Evolutionary conservation across 2,797 vertebrate species (phyloP).

Genomic region (Rhynchonycteris naso): DNA sequence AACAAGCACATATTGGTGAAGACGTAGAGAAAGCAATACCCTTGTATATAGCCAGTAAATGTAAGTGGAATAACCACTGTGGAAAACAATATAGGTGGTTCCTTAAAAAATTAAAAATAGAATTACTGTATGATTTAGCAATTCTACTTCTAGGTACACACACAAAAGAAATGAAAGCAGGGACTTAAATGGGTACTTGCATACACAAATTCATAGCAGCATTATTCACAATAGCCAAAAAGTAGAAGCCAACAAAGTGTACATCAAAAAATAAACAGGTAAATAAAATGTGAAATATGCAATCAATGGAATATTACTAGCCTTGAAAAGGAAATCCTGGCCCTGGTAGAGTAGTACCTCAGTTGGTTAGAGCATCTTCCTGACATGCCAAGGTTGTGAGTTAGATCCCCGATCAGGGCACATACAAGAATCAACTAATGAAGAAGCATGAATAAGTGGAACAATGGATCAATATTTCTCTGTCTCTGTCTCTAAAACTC

Average conservation of each 20-base stretch:
- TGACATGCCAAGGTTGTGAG: too few species aligned
- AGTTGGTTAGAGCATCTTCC: too few species aligned
- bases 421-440: too few species aligned
- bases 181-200: neutral
- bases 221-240: neutral
- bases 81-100: neutral
- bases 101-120: neutral
- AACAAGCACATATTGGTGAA: slow-evolving; percentile 2
- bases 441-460: too few species aligned
- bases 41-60: neutral
- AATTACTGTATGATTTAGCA: slow-evolving; percentile 1
- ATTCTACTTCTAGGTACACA: neutral
- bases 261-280: neutral
- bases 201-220: neutral
- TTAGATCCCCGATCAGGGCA: too few species aligned
- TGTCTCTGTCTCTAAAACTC: too few species aligned
- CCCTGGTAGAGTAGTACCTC: too few species aligned
- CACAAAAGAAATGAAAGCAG: neutral
- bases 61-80: neutral
- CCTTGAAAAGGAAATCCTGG: neutral
- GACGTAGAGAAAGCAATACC: neutral
- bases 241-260: neutral
- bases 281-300: neutral
- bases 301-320: neutral
- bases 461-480: too few species aligned